These are phyloP conservation scores for Magallana nippona DNA, from an alignment of 2,888 invertebrate genomes.

Conservation along the genomic window DNA sequence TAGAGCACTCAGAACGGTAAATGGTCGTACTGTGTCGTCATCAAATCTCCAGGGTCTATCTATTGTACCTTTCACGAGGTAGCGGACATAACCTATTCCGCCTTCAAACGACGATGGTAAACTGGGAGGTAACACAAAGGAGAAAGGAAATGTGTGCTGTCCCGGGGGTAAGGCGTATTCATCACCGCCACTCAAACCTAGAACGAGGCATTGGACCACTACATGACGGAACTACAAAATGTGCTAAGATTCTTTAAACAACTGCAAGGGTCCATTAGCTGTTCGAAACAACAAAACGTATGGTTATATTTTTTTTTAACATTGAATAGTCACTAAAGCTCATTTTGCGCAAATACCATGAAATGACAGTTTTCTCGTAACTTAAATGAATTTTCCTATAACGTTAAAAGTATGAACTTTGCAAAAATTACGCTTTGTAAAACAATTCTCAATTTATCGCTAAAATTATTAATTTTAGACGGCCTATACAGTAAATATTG, in stretches of 20 bases:
- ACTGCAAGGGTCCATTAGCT: too few species aligned
- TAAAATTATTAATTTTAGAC: too few species aligned
- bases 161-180: constrained; percentile 81
- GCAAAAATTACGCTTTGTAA: too few species aligned
- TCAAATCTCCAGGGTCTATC: constrained; percentile 91
- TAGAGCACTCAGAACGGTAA: constrained; percentile 89
- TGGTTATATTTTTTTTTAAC: too few species aligned
- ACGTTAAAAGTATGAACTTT: too few species aligned
- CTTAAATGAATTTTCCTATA: too few species aligned
- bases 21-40: constrained; percentile 89
- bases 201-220: not conserved
- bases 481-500: too few species aligned
- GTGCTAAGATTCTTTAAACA: not conserved
- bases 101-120: constrained; percentile 76
- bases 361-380: too few species aligned
- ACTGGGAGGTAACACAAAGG: constrained; percentile 85
- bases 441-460: too few species aligned
- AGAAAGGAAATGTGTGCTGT: constrained; percentile 88
- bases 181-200: not conserved
- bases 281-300: too few species aligned
- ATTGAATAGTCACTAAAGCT: too few species aligned
- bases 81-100: constrained; percentile 85
- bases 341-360: too few species aligned
- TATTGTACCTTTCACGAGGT: constrained; percentile 88
- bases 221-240: not conserved